Evolutionary conservation across 53 echinoderm and acorn worm species (phyloP), one percentile per base, ranked within the genome.

Genomic region (Mesocentrotus franciscanus): DNA sequence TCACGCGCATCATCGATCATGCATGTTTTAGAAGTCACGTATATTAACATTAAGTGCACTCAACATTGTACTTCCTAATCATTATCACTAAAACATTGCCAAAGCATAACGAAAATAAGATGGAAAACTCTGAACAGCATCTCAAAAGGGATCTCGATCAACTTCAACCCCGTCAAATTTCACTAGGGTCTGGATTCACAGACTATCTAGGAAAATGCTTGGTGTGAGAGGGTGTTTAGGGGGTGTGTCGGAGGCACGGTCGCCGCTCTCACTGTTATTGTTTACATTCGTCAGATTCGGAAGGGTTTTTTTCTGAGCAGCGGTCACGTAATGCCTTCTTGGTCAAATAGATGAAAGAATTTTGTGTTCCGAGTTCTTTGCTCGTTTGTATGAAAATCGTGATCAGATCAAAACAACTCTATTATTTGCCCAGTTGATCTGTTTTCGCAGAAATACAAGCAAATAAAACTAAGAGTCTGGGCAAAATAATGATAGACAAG

Each of bases 191-290:
- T 81, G 18, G 22, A 18, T 39, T 17, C 32, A 35, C 20, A 36
- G 81, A 81, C 81, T 42, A 74, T 29, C 1, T 30, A 10, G 14
- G 74, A 74, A 68, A 74, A 74, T 74, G 74, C 22, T 81, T 20
- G 16, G 42, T 11, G 18, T 81, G 4, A 17, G 39, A 35, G 39
- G 35, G 35, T 35, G 16, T 35, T 36, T 39, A 8, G 81, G 42
- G 81, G 81, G 81, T 42, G 81, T 81, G 81, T 81, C 81, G 81
- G 18, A 42, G 81, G 81, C 81, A 81, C 81, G 78, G 12, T 32
- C 14, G 35, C 13, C 2, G 2, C 10, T 26, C 42, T 17, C 74
- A 30, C 10, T 30, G 74, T 12, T 10, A 30, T 74, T 74, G 74
- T 74, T 74, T 74, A 74, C 30, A 30, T 74, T 29, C 74, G 74